Conservation (phyloP, 2,797 vertebrate genomes). For the Anolis apletophallus region DNA sequence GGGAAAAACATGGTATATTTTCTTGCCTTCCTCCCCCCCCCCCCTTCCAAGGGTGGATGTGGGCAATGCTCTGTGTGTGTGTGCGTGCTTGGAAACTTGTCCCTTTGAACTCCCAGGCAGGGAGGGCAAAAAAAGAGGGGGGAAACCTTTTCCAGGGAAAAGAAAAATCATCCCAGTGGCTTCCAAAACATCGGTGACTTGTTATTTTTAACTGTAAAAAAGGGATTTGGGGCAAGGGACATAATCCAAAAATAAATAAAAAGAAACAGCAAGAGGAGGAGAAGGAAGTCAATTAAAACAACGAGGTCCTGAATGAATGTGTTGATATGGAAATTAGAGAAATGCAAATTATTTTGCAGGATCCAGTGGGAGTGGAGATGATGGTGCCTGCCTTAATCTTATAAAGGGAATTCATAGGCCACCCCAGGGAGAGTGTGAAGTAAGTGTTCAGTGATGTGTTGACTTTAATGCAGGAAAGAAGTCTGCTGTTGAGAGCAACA, state of each 20-base stretch:
- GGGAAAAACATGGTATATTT: conserved; percentile 60
- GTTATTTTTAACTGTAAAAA: conserved; percentile 44
- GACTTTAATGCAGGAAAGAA: conserved; percentile 75
- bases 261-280: rapidly evolving
- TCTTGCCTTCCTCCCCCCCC: conserved; percentile 62
- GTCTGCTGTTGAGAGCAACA: conserved; percentile 58
- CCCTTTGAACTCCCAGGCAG: conserved; percentile 69
- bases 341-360: conserved; percentile 66
- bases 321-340: conserved; percentile 66
- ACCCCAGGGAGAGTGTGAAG: conserved; percentile 71
- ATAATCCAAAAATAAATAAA: not conserved
- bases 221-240: conserved; percentile 45
- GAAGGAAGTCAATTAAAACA: not conserved
- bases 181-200: conserved; percentile 54
- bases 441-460: conserved; percentile 73
- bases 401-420: conserved; percentile 60
- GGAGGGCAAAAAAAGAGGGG: conserved; percentile 60
- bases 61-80: conserved; percentile 27
- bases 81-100: conserved; percentile 53
- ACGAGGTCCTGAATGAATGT: conserved; percentile 46
- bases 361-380: conserved; percentile 12
- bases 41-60: conserved; percentile 69
- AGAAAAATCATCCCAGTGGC: conserved; percentile 51
- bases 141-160: conserved; percentile 69
- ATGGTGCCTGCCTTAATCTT: conserved; percentile 56